Percentiles rank a stretch among this genome's conserved stretches.
These are phyloP conservation scores for Oncopodura yosiiana DNA, from an alignment of 1,140 invertebrate species.

Conservation along the genomic window DNA sequence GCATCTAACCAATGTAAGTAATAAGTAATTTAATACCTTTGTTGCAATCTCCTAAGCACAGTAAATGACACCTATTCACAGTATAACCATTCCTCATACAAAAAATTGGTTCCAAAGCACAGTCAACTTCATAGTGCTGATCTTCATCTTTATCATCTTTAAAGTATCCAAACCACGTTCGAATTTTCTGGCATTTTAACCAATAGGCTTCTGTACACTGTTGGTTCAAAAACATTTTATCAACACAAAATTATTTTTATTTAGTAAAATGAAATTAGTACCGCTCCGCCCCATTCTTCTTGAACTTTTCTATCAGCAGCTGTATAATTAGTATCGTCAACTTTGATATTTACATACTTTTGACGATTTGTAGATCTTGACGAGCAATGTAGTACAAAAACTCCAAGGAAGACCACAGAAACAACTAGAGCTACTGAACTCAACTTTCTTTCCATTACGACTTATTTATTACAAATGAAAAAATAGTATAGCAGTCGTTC, in stretches of 20 bases:
- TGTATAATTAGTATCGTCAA: neutral
- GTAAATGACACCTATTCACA: conserved; percentile 23
- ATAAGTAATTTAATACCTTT: conserved; percentile 9
- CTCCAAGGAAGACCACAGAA: too few relatives aligned
- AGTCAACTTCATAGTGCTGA: conserved; percentile 11
- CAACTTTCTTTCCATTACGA: too few relatives aligned
- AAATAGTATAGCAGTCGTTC: too few relatives aligned
- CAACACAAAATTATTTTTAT: too few relatives aligned
- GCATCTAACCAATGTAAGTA: neutral
- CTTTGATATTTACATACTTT: neutral
- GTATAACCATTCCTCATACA: conserved; percentile 28
- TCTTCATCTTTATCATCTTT: neutral
- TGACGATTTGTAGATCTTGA: too few relatives aligned
- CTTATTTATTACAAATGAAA: too few relatives aligned
- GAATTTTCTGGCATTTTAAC: conserved; percentile 10
- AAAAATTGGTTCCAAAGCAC: conserved; percentile 11
- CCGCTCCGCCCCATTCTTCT: conserved; percentile 16
- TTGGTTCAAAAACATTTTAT: too few relatives aligned
- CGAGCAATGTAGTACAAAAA: too few relatives aligned
- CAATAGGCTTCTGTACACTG: conserved; percentile 8
- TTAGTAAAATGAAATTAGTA: too few relatives aligned
- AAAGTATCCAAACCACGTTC: neutral
- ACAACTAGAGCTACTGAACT: too few relatives aligned
- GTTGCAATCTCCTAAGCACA: conserved; percentile 15
- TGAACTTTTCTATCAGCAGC: conserved; percentile 3